Evolutionary conservation across 23 tunicate genomes (phyloP), one percentile per base, ranked within the genome.

Genomic region (Diplosoma virens): DNA sequence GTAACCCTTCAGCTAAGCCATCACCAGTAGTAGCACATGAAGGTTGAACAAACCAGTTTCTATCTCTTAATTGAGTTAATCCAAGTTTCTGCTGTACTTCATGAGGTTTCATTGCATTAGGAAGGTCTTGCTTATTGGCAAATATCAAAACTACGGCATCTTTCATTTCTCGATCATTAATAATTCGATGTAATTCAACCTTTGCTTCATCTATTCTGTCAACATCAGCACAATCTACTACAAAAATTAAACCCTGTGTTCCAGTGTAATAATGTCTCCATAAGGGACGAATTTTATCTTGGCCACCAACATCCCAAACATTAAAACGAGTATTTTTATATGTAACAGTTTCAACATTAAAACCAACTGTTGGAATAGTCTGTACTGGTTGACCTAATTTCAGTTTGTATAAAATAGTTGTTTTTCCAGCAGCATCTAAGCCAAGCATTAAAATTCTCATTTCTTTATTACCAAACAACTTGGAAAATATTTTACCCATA

Each of bases 271-370:
- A 92, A 67, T 92, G 97, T 52, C 97, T 50, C 97, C 97, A 92
- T 1, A 92, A 81, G 1, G 97, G 97, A 16, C 97, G 83, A 61
- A 92, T 92, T 46, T 92, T 92, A 47, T 92, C 97, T 69, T 92
- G 97, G 2, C 97, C 97, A 76, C 97, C 97, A 30, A 92, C 97
- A 76, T 92, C 97, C 97, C 97, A 92, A 0, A 92, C 97, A 50
- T 85, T 92, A 52, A 92, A 92, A 53, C 84, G 33, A 6, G 84
- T 86, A 2, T 86, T 86, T 41, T 86, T 86, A 54, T 79, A 86
- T 2, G 50, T 36, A 31, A 92, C 92, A 2, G 97, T 92, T 81
- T 92, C 97, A 32, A 92, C 97, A 85, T 92, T 92, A 64, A 92
- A 92, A 27, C 97, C 97, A 1, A 92, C 92, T 21, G 97, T 92